Conservation (phyloP, 2,888 invertebrate species). For the Diogma glabrata region DNA sequence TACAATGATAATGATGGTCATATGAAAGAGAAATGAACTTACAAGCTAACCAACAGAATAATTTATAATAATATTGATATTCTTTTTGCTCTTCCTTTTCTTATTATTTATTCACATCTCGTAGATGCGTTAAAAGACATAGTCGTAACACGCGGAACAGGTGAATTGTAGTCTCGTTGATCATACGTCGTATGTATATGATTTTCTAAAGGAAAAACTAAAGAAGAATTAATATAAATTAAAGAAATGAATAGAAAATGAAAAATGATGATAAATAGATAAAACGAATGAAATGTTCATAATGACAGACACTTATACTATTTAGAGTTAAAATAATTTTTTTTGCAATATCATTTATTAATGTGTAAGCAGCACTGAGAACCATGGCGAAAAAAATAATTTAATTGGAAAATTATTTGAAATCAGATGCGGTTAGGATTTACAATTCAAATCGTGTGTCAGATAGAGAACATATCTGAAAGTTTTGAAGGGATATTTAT, state of each 20-base stretch:
- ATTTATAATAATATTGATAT: conserved; percentile 1
- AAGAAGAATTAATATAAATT: neutral
- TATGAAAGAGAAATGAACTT: conserved; percentile 2
- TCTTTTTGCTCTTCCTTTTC: too few relatives aligned
- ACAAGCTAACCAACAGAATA: conserved; percentile 1
- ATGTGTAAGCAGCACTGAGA: too few relatives aligned
- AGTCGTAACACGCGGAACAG: conserved; percentile 8
- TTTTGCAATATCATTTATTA: neutral
- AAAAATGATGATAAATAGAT: conserved; percentile 5
- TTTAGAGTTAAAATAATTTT: neutral
- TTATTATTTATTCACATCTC: conserved; percentile 7
- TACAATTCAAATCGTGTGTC: too few relatives aligned
- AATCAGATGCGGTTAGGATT: too few relatives aligned
- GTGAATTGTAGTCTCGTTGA: conserved; percentile 1
- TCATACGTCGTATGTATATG: too few relatives aligned
- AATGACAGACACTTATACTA: too few relatives aligned
- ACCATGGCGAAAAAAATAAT: too few relatives aligned
- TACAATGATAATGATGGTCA: neutral
- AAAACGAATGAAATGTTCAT: too few relatives aligned
- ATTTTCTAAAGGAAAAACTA: too few relatives aligned
- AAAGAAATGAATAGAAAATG: neutral
- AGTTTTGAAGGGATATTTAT: too few relatives aligned
- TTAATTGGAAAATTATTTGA: too few relatives aligned
- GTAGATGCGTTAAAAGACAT: conserved; percentile 9
- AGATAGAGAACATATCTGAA: too few relatives aligned